Base-by-base conservation (phyloP, 2,797 vertebrate genomes). In the Phoebastria nigripes region DNA sequence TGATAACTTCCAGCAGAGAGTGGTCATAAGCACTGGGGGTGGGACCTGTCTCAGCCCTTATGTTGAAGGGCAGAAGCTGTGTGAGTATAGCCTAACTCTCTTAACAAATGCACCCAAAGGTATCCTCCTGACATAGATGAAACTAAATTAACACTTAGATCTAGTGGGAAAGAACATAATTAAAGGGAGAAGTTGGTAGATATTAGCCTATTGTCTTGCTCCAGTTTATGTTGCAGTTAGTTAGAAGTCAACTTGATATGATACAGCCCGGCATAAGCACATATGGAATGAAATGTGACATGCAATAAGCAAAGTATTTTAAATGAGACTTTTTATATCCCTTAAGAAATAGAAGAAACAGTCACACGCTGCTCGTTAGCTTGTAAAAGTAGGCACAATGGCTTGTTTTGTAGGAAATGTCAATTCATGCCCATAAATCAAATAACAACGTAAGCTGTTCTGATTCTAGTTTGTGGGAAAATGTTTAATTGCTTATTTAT, bases 251-350 rank as follows among this genome's bases (percentile, higher is more conserved):
- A 52, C 25, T 72, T 94, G 92, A 93, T 73, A 54, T 9, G 88
- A 89, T 59, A 80, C 90, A 97, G 85, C 70, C 54, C 58, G 80
- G 76, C 62, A 39, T 29, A 92, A 55, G 56, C 74, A 72, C 81
- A 94, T 96, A 94, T 79, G 61, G 93, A 93, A 93, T 74, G 70
- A 96, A 96, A 97, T 90, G 46, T 80, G 95, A 94, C 93, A 65
- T 87, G 69, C 84, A 95, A 82, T 94, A 97, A 94, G 93, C 67
- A 62, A 35, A 89, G 13, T 78, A 82, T 96, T 93, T 49, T 47
- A 90, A 92, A 85, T 82, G 56, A 97, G 69, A 82, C 76, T 90
- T 87, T 92, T 96, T 96, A 93, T 85, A 82, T 94, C 94, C 94
- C 42, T 86, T 92, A 86, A 54, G 74, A 96, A 97, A 87, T n/a